Base-by-base conservation (phyloP, 2,888 invertebrate species). In the Metalampra italica region DNA sequence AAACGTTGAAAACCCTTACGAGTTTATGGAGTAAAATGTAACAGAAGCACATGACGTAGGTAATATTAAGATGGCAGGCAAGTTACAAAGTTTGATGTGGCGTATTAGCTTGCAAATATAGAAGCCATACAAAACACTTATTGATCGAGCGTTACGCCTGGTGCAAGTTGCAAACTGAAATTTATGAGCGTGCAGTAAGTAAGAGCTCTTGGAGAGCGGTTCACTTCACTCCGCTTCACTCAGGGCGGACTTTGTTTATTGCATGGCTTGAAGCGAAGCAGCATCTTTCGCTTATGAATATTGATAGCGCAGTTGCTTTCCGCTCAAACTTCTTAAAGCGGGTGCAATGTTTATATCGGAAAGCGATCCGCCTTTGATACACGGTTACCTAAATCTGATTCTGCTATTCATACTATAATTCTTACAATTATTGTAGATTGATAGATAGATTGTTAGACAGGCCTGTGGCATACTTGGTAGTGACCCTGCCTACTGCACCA, bases 41-140 rank as follows among this genome's bases (percentile, higher is more conserved):
- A 50, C 4, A 12, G 51, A 54, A 60, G 61, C 58, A 62, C 60
- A 66, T 79, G 77, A 78, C 74, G 79, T 71, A 74, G 71, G 66
- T 79, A 75, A 81, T 82, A 82, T 82, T 69, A 75, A 71, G 73
- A 77, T 64, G 68, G 66, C 74, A 77, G 71, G 68, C 68, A 58
- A 64, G 75, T 77, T 74, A 69, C 71, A 71, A 80, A 84, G 81
- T 86, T 78, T 74, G 80, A 80, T 80, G 75, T 81, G 78, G 80
- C 75, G 71, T 86, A 87, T 89, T 85, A 87, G 75, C 79, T 86
- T 82, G 85, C 85, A 87, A 86, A 86, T 86, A 87, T 81, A 79
- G 86, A 88, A 82, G 69, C 88, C 85, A 75, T 88, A 87, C 84
- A 88, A 88, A 87, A 84, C 72, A 76, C 79, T 78, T 86, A 88